Evolutionary conservation across 2,888 invertebrate species (phyloP), one percentile per base, ranked within the genome.

Genomic region (Hybos culiciformis): DNA sequence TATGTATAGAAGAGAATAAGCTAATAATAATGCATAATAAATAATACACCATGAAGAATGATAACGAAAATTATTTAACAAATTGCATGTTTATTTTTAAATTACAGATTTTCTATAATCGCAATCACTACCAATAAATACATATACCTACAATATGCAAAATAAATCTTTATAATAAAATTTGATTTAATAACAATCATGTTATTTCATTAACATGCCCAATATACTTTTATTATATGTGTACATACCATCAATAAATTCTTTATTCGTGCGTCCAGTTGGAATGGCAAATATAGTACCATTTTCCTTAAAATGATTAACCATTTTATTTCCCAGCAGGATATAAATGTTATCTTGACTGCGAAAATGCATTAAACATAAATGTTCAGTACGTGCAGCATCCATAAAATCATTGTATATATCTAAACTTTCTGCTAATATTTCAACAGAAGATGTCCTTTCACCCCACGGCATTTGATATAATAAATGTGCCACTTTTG

Each of bases 381-480:
- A 59, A 24, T 59, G 61, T 45, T 65, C 66, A 21, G 55, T 52
- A 0, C 59, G 54, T 3, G 61, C 59, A 7, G 63, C 57, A 29
- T 62, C 59, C 61, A 65, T 62, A 38, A 66, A 66, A 15, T 64
- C 61, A 42, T 62, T 63, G 34, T 61, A 61, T n/a, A 59, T 52
- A 29, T 61, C 55, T 33, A 61, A 43, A 23, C 55, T 60, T 24
- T 63, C 61, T 1, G 63, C 58, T 5, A 61, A 43, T 29, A 66
- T 62, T 47, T 67, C 67, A 3, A 66, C 63, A 0, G 66, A 64
- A n/a, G 64, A 61, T 24, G 60, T 60, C 36, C 58, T 56, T 34
- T 62, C 60, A 19, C 59, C 60, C 65, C 64, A 64, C 0, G 67
- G 66, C 62, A 66, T 59, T 48, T 67, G 63, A 42, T 64, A 60